These are phyloP conservation scores for Xiphophorus birchmanni DNA, from an alignment of 2,797 vertebrate species.

Conservation along the genomic window DNA sequence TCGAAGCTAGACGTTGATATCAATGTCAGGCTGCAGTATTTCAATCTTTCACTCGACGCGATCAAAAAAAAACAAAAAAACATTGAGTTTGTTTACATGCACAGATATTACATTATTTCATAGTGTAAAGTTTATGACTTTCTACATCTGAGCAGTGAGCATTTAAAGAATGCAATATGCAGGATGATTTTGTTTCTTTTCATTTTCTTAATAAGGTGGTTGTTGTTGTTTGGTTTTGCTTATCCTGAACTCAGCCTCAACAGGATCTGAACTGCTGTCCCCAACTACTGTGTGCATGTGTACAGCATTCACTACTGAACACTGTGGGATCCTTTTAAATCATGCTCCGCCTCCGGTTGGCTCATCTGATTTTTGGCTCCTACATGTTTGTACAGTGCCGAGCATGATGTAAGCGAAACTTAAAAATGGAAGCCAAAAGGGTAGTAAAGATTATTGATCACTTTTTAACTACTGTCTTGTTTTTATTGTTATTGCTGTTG, in stretches of 20 bases:
- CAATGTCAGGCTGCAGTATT: constrained; percentile 36
- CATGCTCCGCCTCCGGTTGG: constrained; percentile 40
- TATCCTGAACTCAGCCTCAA: constrained; percentile 34
- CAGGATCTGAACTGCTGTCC: constrained; percentile 28
- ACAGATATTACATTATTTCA: constrained; percentile 42
- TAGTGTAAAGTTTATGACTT: constrained; percentile 39
- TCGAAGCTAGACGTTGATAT: constrained; percentile 37
- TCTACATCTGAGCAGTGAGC: constrained; percentile 28
- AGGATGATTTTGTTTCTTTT: constrained; percentile 12
- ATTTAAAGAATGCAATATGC: constrained; percentile 47
- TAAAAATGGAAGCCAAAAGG: constrained; percentile 45
- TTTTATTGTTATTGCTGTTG: constrained; percentile 14
- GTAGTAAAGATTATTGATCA: constrained; percentile 18
- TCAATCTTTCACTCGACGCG: constrained; percentile 35
- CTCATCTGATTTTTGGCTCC: constrained; percentile 51
- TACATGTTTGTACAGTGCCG: constrained; percentile 66
- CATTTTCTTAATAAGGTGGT: constrained; percentile 27
- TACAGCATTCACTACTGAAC: constrained; percentile 39
- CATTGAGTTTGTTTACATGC: constrained; percentile 60
- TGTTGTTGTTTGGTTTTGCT: constrained; percentile 8
- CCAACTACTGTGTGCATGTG: constrained; percentile 45
- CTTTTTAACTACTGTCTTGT: constrained; percentile 25
- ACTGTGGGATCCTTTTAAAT: constrained; percentile 34
- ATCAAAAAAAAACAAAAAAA: constrained; percentile 46
- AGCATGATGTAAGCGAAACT: constrained; percentile 73